phyloP scores from a whole-genome alignment of 1,140 invertebrate species.

The Saccostrea echinata region DNA sequence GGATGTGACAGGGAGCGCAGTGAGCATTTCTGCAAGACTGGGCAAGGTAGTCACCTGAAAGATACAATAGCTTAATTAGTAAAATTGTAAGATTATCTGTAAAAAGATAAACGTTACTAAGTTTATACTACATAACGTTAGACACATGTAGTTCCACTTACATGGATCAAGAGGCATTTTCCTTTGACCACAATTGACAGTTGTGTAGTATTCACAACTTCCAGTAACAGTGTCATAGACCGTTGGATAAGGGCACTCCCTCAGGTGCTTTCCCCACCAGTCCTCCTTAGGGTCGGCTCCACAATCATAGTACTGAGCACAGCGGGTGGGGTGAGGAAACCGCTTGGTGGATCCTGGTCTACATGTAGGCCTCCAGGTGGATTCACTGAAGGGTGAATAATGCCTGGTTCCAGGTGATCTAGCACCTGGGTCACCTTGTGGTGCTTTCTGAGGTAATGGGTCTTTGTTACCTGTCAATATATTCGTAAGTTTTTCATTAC shows the following conservation, averaged over 20 bases:
- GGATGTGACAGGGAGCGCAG: conserved; percentile 30
- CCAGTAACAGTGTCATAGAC: conserved; percentile 47
- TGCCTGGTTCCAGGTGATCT: background rate
- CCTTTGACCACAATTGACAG: conserved; percentile 51
- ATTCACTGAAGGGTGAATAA: conserved; percentile 40
- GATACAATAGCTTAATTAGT: background rate
- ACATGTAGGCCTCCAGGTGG: conserved; percentile 44
- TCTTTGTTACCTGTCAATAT: background rate
- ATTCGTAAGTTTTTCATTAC: too few species aligned
- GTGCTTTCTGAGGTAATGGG: background rate
- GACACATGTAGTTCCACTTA: conserved; percentile 56
- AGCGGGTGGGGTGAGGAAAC: conserved; percentile 59
- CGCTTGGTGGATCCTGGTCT: conserved; percentile 24
- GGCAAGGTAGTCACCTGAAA: conserved; percentile 34
- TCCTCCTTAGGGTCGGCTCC: conserved; percentile 8
- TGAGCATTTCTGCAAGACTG: conserved; percentile 29
- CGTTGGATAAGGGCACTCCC: conserved; percentile 56
- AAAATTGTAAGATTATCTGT: background rate
- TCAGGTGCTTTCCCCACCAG: conserved; percentile 54
- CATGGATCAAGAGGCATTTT: conserved; percentile 55
- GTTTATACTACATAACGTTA: too few species aligned
- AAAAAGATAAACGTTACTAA: too few species aligned
- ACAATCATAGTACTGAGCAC: conserved; percentile 65
- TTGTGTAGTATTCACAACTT: conserved; percentile 53
- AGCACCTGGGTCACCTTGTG: background rate